Evolutionary conservation across 2,113 vertebrate species (phyloP).

Genomic region (Azemiops feae): DNA sequence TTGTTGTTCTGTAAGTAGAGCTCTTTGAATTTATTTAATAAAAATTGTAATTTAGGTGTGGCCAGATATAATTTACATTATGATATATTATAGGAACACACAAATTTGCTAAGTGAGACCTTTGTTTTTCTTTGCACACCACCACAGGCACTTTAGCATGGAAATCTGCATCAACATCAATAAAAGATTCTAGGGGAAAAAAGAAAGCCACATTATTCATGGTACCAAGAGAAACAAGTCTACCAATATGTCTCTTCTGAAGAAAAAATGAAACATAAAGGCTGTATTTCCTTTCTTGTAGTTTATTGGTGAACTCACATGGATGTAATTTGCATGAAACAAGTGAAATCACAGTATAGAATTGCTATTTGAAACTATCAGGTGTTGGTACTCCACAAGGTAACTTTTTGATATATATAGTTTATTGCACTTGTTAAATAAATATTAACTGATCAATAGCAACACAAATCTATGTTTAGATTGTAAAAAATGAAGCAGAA

Average conservation of each 20-base stretch:
- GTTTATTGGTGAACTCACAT: neutral
- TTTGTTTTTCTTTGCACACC: constrained; percentile 89
- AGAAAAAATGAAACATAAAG: neutral
- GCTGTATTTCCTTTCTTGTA: neutral
- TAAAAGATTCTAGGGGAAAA: constrained; percentile 77
- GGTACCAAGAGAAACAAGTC: neutral
- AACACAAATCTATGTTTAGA: neutral
- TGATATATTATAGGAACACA: constrained; percentile 63
- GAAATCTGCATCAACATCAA: constrained; percentile 89
- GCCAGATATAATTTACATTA: constrained; percentile 49
- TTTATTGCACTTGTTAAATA: neutral
- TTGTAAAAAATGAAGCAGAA: neutral
- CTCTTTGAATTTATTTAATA: constrained; percentile 61
- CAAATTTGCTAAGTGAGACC: constrained; percentile 72
- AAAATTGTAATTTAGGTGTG: constrained; percentile 46
- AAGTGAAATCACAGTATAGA: neutral
- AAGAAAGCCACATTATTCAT: constrained; percentile 39
- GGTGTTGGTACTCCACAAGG: neutral
- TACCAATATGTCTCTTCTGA: neutral
- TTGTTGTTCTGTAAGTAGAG: constrained; percentile 59
- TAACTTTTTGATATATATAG: neutral
- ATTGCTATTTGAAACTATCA: neutral
- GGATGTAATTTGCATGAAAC: neutral
- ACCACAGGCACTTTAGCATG: constrained; percentile 90
- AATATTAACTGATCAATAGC: neutral